Evolutionary conservation across 2,888 invertebrate genomes (phyloP).

Genomic region (Amphipyra tragopoginis): DNA sequence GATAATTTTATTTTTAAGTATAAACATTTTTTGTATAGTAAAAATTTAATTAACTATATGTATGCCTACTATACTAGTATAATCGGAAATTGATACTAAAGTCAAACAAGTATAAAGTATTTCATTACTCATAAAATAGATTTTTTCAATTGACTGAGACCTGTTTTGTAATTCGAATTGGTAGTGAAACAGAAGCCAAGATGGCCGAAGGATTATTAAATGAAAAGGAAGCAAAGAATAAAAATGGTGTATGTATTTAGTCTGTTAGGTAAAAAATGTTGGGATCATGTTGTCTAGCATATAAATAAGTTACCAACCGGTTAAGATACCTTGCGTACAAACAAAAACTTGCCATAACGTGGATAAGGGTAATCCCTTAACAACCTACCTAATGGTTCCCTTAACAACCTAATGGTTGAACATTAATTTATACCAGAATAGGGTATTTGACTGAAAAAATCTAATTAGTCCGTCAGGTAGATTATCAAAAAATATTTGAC

Average conservation of each 20-base stretch:
- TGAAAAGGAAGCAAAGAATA: conserved; percentile 1
- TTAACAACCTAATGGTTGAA: too few species aligned
- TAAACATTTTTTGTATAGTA: background rate
- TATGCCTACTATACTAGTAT: background rate
- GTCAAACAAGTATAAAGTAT: conserved; percentile 27
- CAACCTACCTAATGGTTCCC: too few species aligned
- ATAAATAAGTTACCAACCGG: too few species aligned
- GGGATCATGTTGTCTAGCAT: conserved; percentile 13
- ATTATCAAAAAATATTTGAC: too few species aligned
- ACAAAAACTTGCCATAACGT: too few species aligned
- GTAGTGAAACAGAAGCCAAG: conserved; percentile 14
- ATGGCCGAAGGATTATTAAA: conserved; percentile 12
- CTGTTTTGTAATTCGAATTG: conserved; percentile 16
- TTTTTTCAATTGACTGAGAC: conserved; percentile 29
- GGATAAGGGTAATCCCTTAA: too few species aligned
- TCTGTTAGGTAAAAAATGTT: conserved; percentile 1
- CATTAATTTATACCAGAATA: too few species aligned
- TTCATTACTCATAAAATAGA: conserved; percentile 51
- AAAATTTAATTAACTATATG: background rate
- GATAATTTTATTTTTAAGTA: too few species aligned
- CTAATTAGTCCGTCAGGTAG: too few species aligned
- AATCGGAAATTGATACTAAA: conserved; percentile 32
- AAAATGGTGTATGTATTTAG: conserved; percentile 29
- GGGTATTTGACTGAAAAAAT: too few species aligned
- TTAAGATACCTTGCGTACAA: too few species aligned